These are phyloP conservation scores for Xyrichtys novacula DNA, from an alignment of 2,797 vertebrate genomes.

Conservation along the genomic window DNA sequence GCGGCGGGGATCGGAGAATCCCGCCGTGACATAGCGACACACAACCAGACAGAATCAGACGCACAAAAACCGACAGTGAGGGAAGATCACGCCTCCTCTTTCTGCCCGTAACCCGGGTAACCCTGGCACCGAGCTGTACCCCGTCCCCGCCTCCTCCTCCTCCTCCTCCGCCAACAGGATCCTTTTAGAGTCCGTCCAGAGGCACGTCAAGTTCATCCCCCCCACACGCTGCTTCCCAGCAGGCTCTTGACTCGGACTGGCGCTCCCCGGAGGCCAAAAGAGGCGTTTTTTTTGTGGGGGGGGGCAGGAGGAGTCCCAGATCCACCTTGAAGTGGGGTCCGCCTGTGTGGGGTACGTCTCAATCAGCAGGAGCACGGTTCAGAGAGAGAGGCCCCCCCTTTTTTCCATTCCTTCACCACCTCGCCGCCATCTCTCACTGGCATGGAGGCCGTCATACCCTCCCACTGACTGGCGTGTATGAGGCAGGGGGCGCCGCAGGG, in stretches of 20 bases:
- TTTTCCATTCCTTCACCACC: slow-evolving; percentile 70
- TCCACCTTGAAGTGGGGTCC: slow-evolving; percentile 60
- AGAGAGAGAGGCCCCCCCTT: slow-evolving; percentile 67
- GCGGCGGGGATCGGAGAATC: slow-evolving; percentile 71
- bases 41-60: slow-evolving; percentile 65
- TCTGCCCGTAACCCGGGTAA: slow-evolving; percentile 87
- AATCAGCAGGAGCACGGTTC: slow-evolving; percentile 89
- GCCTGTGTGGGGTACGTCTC: slow-evolving; percentile 90
- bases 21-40: slow-evolving; percentile 69
- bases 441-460: slow-evolving; percentile 62
- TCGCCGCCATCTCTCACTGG: slow-evolving; percentile 70
- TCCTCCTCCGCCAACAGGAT: slow-evolving; percentile 56
- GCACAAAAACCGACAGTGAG: slow-evolving; percentile 40
- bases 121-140: slow-evolving; percentile 80
- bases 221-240: slow-evolving; percentile 83
- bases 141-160: slow-evolving; percentile 38
- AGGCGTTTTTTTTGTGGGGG: slow-evolving; percentile 55
- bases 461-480: slow-evolving; percentile 58
- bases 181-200: slow-evolving; percentile 86
- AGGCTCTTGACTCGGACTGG: slow-evolving; percentile 81
- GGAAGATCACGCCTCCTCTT: slow-evolving; percentile 82
- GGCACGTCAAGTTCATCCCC: slow-evolving; percentile 83
- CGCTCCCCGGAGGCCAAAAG: slow-evolving; percentile 75
- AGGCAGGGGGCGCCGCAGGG: slow-evolving; percentile 40
- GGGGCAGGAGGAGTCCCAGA: slow-evolving; percentile 61